Percentiles rank a stretch among this genome's conserved stretches.
phyloP scores from a whole-genome alignment of 2,113 vertebrate species.

The Periophthalmus modestus region DNA sequence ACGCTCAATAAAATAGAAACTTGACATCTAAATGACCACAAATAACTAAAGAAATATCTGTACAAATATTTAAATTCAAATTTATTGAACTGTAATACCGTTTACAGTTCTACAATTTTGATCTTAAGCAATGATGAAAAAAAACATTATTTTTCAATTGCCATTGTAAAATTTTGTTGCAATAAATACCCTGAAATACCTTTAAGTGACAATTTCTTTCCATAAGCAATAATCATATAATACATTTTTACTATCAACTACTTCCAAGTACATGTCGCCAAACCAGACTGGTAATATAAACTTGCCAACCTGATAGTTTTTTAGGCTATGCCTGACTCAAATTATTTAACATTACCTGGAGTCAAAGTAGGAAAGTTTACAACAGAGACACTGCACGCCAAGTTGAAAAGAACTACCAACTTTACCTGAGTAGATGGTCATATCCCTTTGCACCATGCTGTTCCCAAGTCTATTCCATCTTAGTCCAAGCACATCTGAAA shows the following conservation, averaged over 20 bases:
- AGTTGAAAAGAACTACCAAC: slow-evolving; percentile 4
- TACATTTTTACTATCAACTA: neutral
- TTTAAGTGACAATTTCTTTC: no score
- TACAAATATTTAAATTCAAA: neutral
- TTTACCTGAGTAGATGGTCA: slow-evolving; percentile 74
- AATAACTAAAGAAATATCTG: no score
- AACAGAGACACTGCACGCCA: neutral
- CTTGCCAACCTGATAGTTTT: neutral
- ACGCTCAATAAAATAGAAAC: slow-evolving; percentile 7
- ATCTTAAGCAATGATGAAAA: neutral
- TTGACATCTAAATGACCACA: slow-evolving; percentile 11
- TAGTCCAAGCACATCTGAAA: slow-evolving; percentile 37
- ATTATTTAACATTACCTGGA: slow-evolving; percentile 5
- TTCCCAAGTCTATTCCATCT: slow-evolving; percentile 46
- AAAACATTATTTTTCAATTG: neutral
- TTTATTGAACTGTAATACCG: neutral
- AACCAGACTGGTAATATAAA: neutral
- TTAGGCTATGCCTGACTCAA: neutral
- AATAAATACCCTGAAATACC: no score
- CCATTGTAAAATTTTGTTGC: neutral
- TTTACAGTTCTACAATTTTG: no score
- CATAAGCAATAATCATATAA: no score
- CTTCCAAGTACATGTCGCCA: neutral
- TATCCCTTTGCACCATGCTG: slow-evolving; percentile 66
- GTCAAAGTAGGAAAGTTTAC: neutral